phyloP scores from a whole-genome alignment of 2,113 vertebrate genomes.

The Octodon degus region DNA sequence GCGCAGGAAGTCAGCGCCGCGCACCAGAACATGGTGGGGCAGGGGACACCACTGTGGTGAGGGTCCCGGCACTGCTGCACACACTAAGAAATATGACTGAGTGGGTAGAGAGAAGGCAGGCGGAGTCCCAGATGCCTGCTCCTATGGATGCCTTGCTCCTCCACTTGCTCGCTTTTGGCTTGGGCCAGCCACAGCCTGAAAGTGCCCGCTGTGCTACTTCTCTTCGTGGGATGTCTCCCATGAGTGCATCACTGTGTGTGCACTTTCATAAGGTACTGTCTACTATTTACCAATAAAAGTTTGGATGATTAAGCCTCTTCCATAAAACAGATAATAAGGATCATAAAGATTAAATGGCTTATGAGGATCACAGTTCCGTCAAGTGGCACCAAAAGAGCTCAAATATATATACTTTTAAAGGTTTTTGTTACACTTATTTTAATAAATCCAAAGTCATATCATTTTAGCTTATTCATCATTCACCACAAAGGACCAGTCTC shows the following conservation, averaged over 20 bases:
- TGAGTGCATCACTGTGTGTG: neutral
- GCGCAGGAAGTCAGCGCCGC: neutral
- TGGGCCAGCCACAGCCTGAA: neutral
- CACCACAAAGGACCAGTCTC: neutral
- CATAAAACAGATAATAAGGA: neutral
- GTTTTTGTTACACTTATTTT: neutral
- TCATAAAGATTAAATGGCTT: neutral
- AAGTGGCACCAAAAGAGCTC: neutral
- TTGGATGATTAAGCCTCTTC: neutral
- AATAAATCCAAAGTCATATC: neutral
- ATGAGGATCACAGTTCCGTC: neutral
- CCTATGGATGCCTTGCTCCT: accelerated
- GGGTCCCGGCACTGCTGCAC: neutral
- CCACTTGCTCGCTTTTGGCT: neutral
- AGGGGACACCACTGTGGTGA: accelerated
- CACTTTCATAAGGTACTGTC: neutral
- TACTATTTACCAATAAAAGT: neutral
- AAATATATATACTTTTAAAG: neutral
- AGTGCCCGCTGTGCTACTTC: neutral
- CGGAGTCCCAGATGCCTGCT: neutral
- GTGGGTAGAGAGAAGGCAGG: neutral
- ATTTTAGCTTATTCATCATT: neutral
- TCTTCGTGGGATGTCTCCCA: neutral
- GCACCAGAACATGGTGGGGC: neutral
- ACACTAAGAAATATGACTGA: neutral